Evolutionary conservation across 2,797 vertebrate species (phyloP).

Genomic region (Clarias pachynema): DNA sequence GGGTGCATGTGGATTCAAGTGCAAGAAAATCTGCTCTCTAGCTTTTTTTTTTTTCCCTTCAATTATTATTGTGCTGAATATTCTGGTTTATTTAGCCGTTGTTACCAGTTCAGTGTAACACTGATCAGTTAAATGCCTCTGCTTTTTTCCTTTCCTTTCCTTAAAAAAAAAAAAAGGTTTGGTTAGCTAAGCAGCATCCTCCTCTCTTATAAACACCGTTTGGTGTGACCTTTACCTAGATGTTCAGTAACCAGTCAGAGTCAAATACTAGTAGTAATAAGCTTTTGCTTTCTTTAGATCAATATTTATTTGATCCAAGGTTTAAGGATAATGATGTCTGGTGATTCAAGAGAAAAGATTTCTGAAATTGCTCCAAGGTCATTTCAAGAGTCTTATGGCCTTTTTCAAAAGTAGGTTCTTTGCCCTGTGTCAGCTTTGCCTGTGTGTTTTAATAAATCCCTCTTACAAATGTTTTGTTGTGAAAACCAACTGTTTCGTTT

Average conservation of each 20-base stretch:
- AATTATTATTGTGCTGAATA: background rate
- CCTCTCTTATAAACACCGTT: background rate
- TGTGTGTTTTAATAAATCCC: background rate
- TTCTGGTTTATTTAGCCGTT: background rate
- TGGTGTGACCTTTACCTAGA: background rate
- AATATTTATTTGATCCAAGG: background rate
- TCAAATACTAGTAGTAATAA: background rate
- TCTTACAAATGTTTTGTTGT: background rate
- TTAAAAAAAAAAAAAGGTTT: no score
- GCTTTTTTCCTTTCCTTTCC: background rate
- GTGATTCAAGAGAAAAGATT: constrained; percentile 34
- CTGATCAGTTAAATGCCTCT: background rate
- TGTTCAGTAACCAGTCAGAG: background rate
- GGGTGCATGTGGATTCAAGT: background rate
- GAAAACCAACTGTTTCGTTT: background rate
- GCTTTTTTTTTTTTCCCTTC: background rate
- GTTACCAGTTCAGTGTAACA: no score
- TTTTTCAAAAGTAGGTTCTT: constrained; percentile 38
- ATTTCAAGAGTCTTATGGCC: constrained; percentile 10
- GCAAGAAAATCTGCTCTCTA: background rate
- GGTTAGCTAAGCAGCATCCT: background rate
- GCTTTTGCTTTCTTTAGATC: background rate
- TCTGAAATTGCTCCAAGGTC: constrained; percentile 35
- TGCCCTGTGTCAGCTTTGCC: background rate
- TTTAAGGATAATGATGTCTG: constrained; percentile 34